Evolutionary conservation across 2,888 invertebrate genomes (phyloP), one percentile per base, ranked within the genome.

Genomic region (Drosophila pseudotalamancana): DNA sequence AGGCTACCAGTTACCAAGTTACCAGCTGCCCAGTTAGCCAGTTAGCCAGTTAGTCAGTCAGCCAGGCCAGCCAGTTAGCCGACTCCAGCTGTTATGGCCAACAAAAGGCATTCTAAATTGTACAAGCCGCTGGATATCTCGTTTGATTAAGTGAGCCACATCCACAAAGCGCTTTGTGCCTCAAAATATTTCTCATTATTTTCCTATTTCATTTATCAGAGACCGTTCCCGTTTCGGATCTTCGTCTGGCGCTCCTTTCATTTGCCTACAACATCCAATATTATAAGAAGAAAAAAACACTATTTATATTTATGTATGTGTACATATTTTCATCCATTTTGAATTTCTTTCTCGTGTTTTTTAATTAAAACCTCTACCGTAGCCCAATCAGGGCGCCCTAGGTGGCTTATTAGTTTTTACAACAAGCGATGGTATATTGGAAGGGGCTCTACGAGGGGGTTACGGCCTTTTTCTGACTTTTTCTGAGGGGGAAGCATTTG

Each of bases 361-460:
- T 85, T 87, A 89, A 89, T 89, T 89, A 89, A 89, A 89, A 77
- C 80, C 88, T 87, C 86, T 84, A 77, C 76, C 77, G 72, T 85
- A 80, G 83, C 73, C 86, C 89, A 89, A 90, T 90, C 90, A 90
- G 90, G 87, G 77, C 90, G 84, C 90, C 71, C 87, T 90, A 84
- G 88, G 89, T 85, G 81, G 83, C 89, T 88, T 87, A 89, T 88
- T 88, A 84, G 84, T 84, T 82, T 82, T 82, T 85, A 82, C 88
- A 81, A 82, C 79, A 64, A 80, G 77, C 77, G 43, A 39, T 35
- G 50, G 54, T 88, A 78, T 76, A 82, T 85, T 82, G n/a, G n/a
- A n/a, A n/a, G n/a, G n/a, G n/a, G n/a, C n/a, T n/a, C n/a, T n/a
- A n/a, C n/a, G n/a, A n/a, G n/a, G 35, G 54, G 49, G 40, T 5